Conservation (phyloP, 2,888 invertebrate species). For the Ashinkailepas kermadecensis region DNA sequence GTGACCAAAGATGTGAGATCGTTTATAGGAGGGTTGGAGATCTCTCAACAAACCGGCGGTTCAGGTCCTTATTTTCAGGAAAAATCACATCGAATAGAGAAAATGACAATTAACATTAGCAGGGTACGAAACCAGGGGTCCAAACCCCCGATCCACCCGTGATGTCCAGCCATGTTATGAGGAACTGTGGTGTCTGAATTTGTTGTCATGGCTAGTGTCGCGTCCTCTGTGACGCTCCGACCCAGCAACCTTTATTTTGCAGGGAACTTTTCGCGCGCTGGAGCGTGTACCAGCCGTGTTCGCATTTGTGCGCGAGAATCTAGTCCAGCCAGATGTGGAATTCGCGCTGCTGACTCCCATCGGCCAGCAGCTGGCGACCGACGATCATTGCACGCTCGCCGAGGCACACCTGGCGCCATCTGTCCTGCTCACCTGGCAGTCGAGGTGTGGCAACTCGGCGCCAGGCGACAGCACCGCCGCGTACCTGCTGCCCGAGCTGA, state of each 20-base stretch:
- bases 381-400: neutral
- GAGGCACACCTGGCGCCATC: constrained; percentile 1
- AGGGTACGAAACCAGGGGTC: no score
- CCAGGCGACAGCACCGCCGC: neutral
- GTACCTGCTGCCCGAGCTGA: constrained; percentile 11
- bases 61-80: no score
- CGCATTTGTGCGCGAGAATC: constrained; percentile 5
- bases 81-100: no score
- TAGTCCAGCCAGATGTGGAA: neutral
- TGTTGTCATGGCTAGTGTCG: no score
- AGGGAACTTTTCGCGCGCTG: constrained; percentile 18
- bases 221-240: no score
- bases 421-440: constrained; percentile 13
- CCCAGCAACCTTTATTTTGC: neutral
- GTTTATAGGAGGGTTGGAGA: no score
- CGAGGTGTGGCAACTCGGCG: neutral
- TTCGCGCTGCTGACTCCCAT: neutral
- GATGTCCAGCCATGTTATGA: no score
- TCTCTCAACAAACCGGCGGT: no score
- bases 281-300: neutral
- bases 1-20: no score
- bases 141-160: no score
- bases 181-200: no score
- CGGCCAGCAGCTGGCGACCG: neutral
- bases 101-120: no score